Evolutionary conservation across 2,888 invertebrate genomes (phyloP).

Genomic region (Cantharis rustica): DNA sequence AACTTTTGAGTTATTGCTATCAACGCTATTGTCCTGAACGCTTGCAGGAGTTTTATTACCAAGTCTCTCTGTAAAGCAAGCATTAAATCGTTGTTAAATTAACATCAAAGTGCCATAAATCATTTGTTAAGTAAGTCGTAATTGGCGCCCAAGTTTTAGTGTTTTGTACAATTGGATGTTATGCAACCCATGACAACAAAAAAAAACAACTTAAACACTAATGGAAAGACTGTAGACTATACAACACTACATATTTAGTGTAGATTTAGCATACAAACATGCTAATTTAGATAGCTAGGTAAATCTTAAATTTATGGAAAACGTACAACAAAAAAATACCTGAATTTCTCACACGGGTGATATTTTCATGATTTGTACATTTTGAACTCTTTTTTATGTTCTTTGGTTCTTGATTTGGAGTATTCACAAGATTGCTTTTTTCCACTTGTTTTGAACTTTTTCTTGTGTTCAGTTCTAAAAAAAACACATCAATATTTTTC

Average conservation of each 20-base stretch:
- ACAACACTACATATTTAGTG: too few relatives aligned
- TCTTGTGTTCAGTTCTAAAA: background rate
- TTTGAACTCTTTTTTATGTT: background rate
- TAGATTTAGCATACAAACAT: too few relatives aligned
- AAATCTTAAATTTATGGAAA: too few relatives aligned
- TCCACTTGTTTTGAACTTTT: background rate
- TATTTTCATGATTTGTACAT: too few relatives aligned
- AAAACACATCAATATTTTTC: background rate
- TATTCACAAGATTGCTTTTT: background rate
- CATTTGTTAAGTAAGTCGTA: too few relatives aligned
- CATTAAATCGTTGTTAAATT: background rate
- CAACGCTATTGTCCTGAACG: background rate
- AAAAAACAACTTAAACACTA: too few relatives aligned
- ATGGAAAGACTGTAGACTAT: too few relatives aligned
- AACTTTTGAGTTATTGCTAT: background rate
- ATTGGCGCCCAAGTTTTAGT: too few relatives aligned
- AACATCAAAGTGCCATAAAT: too few relatives aligned
- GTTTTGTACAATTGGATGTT: too few relatives aligned
- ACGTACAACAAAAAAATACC: background rate
- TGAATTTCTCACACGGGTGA: background rate
- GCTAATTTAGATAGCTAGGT: too few relatives aligned
- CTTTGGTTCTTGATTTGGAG: background rate
- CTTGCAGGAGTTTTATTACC: background rate
- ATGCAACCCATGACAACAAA: too few relatives aligned
- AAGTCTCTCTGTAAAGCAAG: background rate